Evolutionary conservation across 1,140 invertebrate genomes (phyloP).

Genomic region (Dysdera silvatica): DNA sequence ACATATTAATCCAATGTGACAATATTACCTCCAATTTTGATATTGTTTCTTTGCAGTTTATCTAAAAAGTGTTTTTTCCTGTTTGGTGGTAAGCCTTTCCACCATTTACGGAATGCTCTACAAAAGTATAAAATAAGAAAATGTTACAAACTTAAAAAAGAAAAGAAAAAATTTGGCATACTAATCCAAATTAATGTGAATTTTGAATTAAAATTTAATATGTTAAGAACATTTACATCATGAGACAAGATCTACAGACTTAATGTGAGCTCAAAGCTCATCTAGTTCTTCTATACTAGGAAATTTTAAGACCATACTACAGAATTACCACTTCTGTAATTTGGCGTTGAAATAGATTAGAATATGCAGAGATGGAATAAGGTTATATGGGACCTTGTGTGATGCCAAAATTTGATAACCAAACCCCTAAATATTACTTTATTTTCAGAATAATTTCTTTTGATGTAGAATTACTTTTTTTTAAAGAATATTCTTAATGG

Average conservation of each 20-base stretch:
- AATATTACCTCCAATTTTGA: constrained; percentile 31
- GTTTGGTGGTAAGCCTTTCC: constrained; percentile 42
- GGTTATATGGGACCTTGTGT: no score
- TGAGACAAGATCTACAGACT: background rate
- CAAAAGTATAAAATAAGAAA: background rate
- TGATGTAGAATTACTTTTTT: no score
- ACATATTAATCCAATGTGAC: background rate
- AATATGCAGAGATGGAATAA: no score
- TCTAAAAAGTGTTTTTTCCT: constrained; percentile 36
- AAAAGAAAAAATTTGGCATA: background rate
- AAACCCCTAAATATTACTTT: no score
- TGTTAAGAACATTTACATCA: background rate
- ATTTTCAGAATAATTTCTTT: no score
- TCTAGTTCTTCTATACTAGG: no score
- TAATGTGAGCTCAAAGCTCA: no score
- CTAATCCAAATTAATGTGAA: background rate
- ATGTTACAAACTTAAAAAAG: background rate
- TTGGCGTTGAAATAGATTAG: no score
- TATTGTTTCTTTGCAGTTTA: constrained; percentile 38
- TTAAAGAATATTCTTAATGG: no score
- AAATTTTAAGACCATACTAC: no score
- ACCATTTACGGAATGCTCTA: constrained; percentile 48
- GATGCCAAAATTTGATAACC: no score
- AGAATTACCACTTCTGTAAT: no score
- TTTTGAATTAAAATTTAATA: background rate